Evolutionary conservation across 2,113 vertebrate genomes (phyloP).

Genomic region (rat (Rattus norvegicus)): GRCr8 NC_086031.1:97013501-97014000

Average conservation of each 20-base stretch:
- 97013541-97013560: not conserved
- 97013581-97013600: not conserved
- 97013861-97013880: slow-evolving; percentile 59
- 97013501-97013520: not conserved
- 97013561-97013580: not conserved
- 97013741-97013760: fast-evolving
- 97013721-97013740: not conserved
- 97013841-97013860: not conserved
- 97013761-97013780: not conserved
- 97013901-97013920: slow-evolving; percentile 65
- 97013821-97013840: not conserved
- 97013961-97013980: slow-evolving; percentile 81
- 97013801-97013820: slow-evolving; percentile 21
- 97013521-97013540: too few relatives aligned
- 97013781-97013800: not conserved
- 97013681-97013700: not conserved
- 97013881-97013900: slow-evolving; percentile 52
- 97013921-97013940: slow-evolving; percentile 84
- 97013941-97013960: slow-evolving; percentile 61
- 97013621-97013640: not conserved
- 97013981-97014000: slow-evolving; percentile 82
- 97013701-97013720: fast-evolving
- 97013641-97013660: not conserved
- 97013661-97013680: not conserved
- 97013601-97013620: not conserved